Conservation (phyloP, 2,113 vertebrate species). For the Rutilus rutilus region DNA sequence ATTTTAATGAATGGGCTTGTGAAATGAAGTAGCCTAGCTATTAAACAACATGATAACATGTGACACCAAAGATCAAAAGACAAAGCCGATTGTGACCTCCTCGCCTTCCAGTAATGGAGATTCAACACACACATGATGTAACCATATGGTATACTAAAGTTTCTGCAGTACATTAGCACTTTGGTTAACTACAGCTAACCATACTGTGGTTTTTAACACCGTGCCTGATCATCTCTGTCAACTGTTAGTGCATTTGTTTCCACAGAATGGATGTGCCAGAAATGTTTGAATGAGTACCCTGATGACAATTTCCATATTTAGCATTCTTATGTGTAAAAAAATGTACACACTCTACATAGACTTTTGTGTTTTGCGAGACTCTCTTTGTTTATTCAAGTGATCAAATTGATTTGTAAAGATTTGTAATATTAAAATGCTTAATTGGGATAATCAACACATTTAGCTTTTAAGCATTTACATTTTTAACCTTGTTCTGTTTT, state of each 20-base stretch:
- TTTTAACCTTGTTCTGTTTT: neutral
- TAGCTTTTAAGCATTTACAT: neutral
- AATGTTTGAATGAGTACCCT: neutral
- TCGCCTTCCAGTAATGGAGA: neutral
- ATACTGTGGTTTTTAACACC: neutral
- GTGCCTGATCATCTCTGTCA: neutral
- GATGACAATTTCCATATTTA: neutral
- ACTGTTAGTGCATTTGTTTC: neutral
- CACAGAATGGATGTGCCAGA: neutral
- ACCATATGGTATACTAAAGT: neutral
- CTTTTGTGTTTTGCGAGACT: neutral
- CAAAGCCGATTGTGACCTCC: neutral
- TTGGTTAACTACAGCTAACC: neutral
- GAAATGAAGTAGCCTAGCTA: neutral
- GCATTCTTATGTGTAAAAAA: neutral
- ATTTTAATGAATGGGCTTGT: neutral
- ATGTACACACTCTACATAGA: neutral
- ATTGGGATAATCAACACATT: neutral
- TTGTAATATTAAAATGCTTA: neutral
- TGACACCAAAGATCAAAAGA: constrained; percentile 7
- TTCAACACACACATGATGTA: neutral
- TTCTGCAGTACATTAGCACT: neutral
- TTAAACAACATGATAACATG: constrained; percentile 24
- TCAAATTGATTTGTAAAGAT: neutral
- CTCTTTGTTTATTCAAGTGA: neutral